Evolutionary conservation across 2,797 vertebrate genomes (phyloP), one percentile per base, ranked within the genome.

Genomic region (Falco columbarius): DNA sequence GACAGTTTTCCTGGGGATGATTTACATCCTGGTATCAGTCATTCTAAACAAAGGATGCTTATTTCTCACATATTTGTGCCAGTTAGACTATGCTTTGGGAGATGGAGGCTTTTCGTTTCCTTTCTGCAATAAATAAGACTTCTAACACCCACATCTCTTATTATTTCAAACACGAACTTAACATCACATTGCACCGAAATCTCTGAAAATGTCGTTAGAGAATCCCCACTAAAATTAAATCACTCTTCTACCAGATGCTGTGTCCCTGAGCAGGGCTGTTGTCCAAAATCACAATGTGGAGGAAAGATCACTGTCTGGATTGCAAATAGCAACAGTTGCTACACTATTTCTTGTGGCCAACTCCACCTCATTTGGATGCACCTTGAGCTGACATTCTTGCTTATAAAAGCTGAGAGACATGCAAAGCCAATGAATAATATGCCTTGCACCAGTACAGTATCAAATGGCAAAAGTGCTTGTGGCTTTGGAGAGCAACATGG

Each of bases 281-380:
- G 79, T 73, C 94, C 83, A 93, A 91, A 84, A 70, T 24, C 14
- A 80, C 73, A 83, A 70, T 24, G 68, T 66, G 66, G 87, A 96
- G 92, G 95, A 93, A 95, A 93, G 86, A 93, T 96, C 95, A 42
- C 95, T 84, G 94, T 42, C 79, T 72, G 32, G 59, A 75, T 93
- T 98, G 96, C 93, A 98, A 98, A 98, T 86, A 98, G 98, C 96
- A 96, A 97, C 97, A 95, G 98, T 97, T 98, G 98, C 98, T 98
- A 92, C 46, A 94, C 90, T 52, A 6, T 54, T 95, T 82, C 95
- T 90, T 44, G 10, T 32, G 65, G 93, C 81, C 72, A 82, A 97
- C 82, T 95, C 95, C 30, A 11, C 90, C 80, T 96, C 94, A 93
- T 67, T 97, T 93, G 93, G 93, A 89, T 68, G 62, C 85, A 97